Percentiles rank a stretch among this genome's conserved stretches.
Conservation (phyloP, 2,888 invertebrate genomes). For the Cephonodes hylas region DNA sequence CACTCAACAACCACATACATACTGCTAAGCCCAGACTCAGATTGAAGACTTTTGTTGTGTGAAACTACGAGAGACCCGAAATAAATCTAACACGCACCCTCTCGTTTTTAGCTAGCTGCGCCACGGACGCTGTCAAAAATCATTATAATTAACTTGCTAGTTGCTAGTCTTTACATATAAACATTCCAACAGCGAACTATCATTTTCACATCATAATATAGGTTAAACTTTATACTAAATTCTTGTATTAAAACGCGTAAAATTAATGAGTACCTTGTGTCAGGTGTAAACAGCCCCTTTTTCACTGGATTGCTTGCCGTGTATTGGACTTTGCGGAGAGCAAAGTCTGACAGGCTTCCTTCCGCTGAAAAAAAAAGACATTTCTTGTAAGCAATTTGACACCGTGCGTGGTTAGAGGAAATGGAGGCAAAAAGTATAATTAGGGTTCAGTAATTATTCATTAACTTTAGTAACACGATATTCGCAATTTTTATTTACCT, state of each 20-base stretch:
- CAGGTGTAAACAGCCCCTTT: conserved; percentile 87
- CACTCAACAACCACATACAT: too few relatives aligned
- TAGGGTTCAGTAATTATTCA: not conserved
- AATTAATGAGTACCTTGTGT: conserved; percentile 76
- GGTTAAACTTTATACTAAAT: conserved; percentile 14
- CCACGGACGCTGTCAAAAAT: too few relatives aligned
- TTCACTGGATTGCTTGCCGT: conserved; percentile 85
- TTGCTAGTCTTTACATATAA: too few relatives aligned
- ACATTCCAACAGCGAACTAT: too few relatives aligned
- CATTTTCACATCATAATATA: not conserved
- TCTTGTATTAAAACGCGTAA: conserved; percentile 22
- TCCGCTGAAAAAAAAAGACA: conserved; percentile 87
- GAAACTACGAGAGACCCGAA: too few relatives aligned
- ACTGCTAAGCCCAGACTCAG: too few relatives aligned
- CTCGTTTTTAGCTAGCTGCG: too few relatives aligned
- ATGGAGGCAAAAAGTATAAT: not conserved
- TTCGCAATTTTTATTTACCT: too few relatives aligned
- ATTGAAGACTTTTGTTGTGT: too few relatives aligned
- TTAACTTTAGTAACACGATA: too few relatives aligned
- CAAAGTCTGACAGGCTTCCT: conserved; percentile 94
- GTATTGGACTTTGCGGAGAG: conserved; percentile 89
- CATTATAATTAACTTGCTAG: too few relatives aligned
- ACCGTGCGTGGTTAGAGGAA: not conserved
- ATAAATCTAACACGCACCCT: too few relatives aligned
- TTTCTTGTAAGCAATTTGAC: conserved; percentile 10